phyloP scores from a whole-genome alignment of 1,140 invertebrate species.

The Cydia strobilella region DNA sequence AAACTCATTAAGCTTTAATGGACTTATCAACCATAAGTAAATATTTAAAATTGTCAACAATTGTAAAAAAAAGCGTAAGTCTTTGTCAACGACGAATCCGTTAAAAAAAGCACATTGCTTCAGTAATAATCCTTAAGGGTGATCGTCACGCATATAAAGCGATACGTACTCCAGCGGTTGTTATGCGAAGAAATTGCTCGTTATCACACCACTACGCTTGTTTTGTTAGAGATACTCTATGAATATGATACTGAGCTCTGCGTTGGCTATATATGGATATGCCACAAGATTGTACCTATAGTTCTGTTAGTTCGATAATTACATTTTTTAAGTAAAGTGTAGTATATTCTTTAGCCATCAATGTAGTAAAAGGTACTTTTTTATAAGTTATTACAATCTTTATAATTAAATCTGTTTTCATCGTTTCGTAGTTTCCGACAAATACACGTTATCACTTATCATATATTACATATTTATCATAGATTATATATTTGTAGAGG shows the following conservation, averaged over 20 bases:
- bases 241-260: background rate
- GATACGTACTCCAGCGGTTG: constrained; percentile 43
- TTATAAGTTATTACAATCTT: too few species aligned
- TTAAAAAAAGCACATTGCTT: constrained; percentile 5
- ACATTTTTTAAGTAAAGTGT: too few species aligned
- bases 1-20: too few species aligned
- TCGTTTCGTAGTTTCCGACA: too few species aligned
- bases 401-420: too few species aligned
- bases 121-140: constrained; percentile 47
- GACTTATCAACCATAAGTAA: too few species aligned
- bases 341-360: too few species aligned
- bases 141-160: constrained; percentile 46
- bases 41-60: too few species aligned
- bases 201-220: constrained; percentile 42
- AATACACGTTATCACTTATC: too few species aligned
- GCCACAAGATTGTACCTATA: background rate
- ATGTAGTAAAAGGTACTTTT: too few species aligned
- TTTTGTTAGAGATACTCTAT: constrained; percentile 35
- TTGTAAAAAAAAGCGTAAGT: too few species aligned
- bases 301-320: too few species aligned
- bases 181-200: constrained; percentile 43
- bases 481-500: background rate
- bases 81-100: background rate
- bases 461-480: background rate
- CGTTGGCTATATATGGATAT: background rate